Evolutionary conservation across 2,888 invertebrate species (phyloP).

Genomic region (Micoletzkya japonica): DNA sequence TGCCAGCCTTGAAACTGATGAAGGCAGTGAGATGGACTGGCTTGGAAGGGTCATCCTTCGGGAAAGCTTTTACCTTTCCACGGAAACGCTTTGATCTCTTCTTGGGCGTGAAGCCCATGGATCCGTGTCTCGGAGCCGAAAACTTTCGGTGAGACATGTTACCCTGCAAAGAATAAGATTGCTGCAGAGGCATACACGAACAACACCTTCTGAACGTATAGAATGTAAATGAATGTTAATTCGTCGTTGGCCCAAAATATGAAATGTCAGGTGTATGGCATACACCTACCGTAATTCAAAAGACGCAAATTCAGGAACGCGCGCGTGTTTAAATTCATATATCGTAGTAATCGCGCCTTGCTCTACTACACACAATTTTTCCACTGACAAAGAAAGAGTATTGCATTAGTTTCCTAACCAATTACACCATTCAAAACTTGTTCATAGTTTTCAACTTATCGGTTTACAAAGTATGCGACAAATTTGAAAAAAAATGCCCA

Average conservation of each 20-base stretch:
- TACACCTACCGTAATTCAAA: conserved; percentile 8
- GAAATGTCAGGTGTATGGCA: not conserved
- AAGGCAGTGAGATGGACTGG: conserved; percentile 93
- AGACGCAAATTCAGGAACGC: not conserved
- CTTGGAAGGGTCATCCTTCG: conserved; percentile 92
- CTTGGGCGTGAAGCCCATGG: conserved; percentile 99
- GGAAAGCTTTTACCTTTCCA: conserved; percentile 99
- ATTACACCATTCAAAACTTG: too few species aligned
- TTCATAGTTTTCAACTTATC: too few species aligned
- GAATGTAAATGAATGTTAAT: too few species aligned
- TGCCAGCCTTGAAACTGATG: conserved; percentile 97
- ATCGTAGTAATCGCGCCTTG: conserved; percentile 14
- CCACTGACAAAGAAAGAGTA: too few species aligned
- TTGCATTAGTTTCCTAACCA: too few species aligned
- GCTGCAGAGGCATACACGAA: not conserved
- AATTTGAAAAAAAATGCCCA: too few species aligned
- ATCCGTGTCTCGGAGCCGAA: conserved; percentile 98
- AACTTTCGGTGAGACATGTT: conserved; percentile 94
- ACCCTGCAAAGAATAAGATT: conserved; percentile 6
- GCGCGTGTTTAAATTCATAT: conserved; percentile 2
- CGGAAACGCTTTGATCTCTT: conserved; percentile 93
- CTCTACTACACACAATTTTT: too few species aligned
- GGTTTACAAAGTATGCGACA: too few species aligned
- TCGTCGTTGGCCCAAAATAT: too few species aligned
- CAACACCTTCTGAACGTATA: not conserved